phyloP scores from a whole-genome alignment of 2,113 vertebrate species.

The Turdus rufiventris region DNA sequence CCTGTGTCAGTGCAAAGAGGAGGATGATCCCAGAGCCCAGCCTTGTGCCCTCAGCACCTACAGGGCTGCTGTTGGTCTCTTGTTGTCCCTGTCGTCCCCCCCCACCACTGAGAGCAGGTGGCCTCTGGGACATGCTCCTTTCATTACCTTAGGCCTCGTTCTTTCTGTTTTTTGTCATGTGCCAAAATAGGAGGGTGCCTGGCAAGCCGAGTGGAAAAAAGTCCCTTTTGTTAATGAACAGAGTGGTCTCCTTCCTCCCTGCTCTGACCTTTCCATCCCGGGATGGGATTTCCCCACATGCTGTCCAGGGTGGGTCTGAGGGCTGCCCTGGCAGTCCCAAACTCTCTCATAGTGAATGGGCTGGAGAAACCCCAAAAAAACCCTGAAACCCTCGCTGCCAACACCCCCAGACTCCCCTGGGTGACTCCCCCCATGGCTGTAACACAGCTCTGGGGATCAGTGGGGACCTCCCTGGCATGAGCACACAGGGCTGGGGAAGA shows the following conservation, averaged over 20 bases:
- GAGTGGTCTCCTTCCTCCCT: not conserved
- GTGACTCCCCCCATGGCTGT: not conserved
- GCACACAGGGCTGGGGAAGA: fast-evolving
- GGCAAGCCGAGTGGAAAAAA: not conserved
- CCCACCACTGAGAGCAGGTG: not conserved
- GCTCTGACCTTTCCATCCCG: not conserved
- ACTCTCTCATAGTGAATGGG: not conserved
- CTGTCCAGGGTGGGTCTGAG: not conserved
- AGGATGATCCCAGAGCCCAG: not conserved
- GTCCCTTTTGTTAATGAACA: not conserved
- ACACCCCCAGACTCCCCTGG: too few species aligned
- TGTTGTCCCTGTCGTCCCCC: not conserved
- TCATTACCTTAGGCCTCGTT: not conserved
- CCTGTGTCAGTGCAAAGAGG: not conserved
- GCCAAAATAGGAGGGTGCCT: not conserved
- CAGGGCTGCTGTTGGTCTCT: not conserved
- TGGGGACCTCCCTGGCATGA: fast-evolving
- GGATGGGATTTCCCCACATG: not conserved
- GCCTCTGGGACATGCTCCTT: not conserved
- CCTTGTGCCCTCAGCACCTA: not conserved
- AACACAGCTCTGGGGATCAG: not conserved
- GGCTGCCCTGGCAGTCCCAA: not conserved
- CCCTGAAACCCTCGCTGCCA: not conserved
- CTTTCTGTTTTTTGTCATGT: not conserved
- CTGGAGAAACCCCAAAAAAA: not conserved